These are phyloP conservation scores for Calameuta filiformis DNA, from an alignment of 2,888 invertebrate species.

Conservation along the genomic window DNA sequence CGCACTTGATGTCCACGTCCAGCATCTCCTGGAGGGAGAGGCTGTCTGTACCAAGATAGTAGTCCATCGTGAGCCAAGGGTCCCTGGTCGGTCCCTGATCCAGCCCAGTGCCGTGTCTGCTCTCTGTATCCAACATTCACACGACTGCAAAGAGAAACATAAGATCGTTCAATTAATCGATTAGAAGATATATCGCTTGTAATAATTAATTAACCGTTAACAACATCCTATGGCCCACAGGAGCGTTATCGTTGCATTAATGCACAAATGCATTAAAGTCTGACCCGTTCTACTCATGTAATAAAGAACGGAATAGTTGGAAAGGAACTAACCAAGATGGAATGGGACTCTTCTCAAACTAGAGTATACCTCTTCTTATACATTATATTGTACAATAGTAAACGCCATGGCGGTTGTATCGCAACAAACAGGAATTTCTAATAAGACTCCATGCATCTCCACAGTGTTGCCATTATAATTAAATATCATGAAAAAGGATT, in stretches of 20 bases:
- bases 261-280: neutral
- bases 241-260: neutral
- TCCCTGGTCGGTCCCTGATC: constrained; percentile 63
- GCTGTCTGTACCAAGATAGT: constrained; percentile 69
- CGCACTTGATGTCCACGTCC: constrained; percentile 88
- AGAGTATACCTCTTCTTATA: neutral
- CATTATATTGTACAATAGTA: neutral
- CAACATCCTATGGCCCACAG: neutral
- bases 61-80: constrained; percentile 68
- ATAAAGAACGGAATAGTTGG: neutral
- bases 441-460: neutral
- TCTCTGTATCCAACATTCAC: constrained; percentile 66
- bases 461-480: neutral
- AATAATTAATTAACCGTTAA: neutral
- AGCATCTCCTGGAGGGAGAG: constrained; percentile 88
- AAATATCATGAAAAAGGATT: neutral
- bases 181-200: neutral
- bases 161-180: neutral
- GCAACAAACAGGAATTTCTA: constrained; percentile 5
- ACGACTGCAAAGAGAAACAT: constrained; percentile 47
- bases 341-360: neutral
- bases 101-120: constrained; percentile 61
- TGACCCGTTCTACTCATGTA: neutral
- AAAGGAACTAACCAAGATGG: neutral
- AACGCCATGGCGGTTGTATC: neutral